Conservation (phyloP, 2,113 vertebrate species). For the Chascanopsetta lugubris region DNA sequence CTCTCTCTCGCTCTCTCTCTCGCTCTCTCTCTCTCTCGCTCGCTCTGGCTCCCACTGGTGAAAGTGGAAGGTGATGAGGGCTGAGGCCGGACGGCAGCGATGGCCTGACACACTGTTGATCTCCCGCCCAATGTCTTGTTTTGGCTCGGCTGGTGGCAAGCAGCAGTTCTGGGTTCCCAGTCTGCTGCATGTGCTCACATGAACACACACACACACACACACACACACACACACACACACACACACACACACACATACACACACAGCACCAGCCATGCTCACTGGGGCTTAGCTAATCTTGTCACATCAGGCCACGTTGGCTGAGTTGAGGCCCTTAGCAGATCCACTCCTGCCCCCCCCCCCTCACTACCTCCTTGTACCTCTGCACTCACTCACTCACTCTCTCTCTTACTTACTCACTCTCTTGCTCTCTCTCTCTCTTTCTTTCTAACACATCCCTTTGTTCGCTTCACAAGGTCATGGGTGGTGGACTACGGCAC, state of each 20-base stretch:
- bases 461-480: constrained; percentile 73
- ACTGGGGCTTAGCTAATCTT: constrained; percentile 83
- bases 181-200: constrained; percentile 56
- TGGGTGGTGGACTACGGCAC: constrained; percentile 49
- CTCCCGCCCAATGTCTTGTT: constrained; percentile 70
- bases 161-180: constrained; percentile 75
- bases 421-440: constrained; percentile 24
- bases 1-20: constrained; percentile 56
- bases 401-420: constrained; percentile 3
- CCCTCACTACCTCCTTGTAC: constrained; percentile 37
- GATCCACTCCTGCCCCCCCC: constrained; percentile 4
- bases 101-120: constrained; percentile 72
- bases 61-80: constrained; percentile 52
- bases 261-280: constrained; percentile 78
- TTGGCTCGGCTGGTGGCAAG: constrained; percentile 75
- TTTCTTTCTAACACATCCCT: constrained; percentile 36
- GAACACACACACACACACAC: constrained; percentile 44
- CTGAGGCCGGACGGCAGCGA: constrained; percentile 64
- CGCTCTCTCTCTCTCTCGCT: constrained; percentile 55
- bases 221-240: constrained; percentile 36
- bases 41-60: constrained; percentile 35
- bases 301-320: constrained; percentile 80
- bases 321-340: constrained; percentile 75
- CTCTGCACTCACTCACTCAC: constrained; percentile 56
- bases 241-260: constrained; percentile 6